These are phyloP conservation scores for Harpalus rufipes DNA, from an alignment of 2,888 invertebrate genomes.

Conservation along the genomic window DNA sequence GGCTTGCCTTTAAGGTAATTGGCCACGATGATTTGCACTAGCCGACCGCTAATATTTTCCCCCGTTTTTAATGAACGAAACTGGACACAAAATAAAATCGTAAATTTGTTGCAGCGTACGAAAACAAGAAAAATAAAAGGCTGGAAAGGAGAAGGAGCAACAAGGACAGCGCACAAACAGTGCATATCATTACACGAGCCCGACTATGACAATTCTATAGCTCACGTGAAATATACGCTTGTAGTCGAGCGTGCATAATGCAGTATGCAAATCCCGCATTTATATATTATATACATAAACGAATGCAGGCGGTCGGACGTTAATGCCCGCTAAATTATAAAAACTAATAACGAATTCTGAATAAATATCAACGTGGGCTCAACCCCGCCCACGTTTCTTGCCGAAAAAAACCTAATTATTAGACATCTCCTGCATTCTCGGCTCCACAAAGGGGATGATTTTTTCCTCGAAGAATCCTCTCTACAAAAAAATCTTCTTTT, in stretches of 20 bases:
- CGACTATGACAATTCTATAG: constrained; percentile 66
- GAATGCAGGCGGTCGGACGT: constrained; percentile 64
- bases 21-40: constrained; percentile 61
- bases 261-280: constrained; percentile 66
- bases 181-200: constrained; percentile 57
- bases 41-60: constrained; percentile 59
- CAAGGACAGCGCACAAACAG: constrained; percentile 51
- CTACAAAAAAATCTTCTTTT: constrained; percentile 41
- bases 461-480: background rate
- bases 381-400: constrained; percentile 45
- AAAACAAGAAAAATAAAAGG: constrained; percentile 52
- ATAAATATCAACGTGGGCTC: constrained; percentile 60
- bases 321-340: constrained; percentile 67
- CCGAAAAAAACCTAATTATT: constrained; percentile 59
- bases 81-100: constrained; percentile 66
- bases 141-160: constrained; percentile 2
- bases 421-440: constrained; percentile 31
- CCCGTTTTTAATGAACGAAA: constrained; percentile 65
- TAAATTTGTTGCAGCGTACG: constrained; percentile 62
- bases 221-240: constrained; percentile 65
- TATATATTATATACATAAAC: constrained; percentile 66
- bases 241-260: constrained; percentile 61
- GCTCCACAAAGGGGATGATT: constrained; percentile 29
- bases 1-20: constrained; percentile 56
- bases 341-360: constrained; percentile 67